These are phyloP conservation scores for Cynodonichthys magdalenae DNA, from an alignment of 2,797 vertebrate species.

Conservation along the genomic window DNA sequence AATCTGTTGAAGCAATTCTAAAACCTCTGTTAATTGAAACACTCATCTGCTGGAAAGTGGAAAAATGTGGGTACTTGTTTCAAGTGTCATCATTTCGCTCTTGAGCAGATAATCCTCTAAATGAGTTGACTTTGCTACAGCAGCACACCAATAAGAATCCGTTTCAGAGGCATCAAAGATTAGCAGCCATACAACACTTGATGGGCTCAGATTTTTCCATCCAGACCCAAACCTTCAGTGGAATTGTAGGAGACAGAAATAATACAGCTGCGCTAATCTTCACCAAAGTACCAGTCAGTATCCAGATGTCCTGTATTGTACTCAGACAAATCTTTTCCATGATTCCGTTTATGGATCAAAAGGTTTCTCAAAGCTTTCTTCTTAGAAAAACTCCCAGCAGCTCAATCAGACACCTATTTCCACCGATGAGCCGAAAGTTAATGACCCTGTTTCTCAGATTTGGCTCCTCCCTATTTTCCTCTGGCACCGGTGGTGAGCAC, in stretches of 20 bases:
- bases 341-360: constrained; percentile 49
- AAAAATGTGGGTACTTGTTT: constrained; percentile 42
- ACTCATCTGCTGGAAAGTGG: constrained; percentile 28
- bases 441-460: constrained; percentile 74
- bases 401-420: constrained; percentile 66
- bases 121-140: constrained; percentile 38
- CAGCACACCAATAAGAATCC: constrained; percentile 31
- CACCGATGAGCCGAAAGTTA: constrained; percentile 56
- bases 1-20: not conserved
- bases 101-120: constrained; percentile 42
- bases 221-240: constrained; percentile 29
- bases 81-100: constrained; percentile 42
- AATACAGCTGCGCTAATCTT: constrained; percentile 25
- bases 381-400: constrained; percentile 53
- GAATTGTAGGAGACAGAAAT: constrained; percentile 30
- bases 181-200: constrained; percentile 39
- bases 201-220: constrained; percentile 41
- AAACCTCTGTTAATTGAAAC: constrained; percentile 37
- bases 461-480: constrained; percentile 64
- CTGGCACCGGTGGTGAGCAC: constrained; percentile 55
- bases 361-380: constrained; percentile 35
- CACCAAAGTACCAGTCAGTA: constrained; percentile 24
- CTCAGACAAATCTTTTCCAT: constrained; percentile 46
- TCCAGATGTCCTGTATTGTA: constrained; percentile 28
- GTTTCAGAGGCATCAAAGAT: constrained; percentile 39